Base-by-base conservation (phyloP, 1,140 invertebrate genomes). In the Kradibia gibbosae region DNA sequence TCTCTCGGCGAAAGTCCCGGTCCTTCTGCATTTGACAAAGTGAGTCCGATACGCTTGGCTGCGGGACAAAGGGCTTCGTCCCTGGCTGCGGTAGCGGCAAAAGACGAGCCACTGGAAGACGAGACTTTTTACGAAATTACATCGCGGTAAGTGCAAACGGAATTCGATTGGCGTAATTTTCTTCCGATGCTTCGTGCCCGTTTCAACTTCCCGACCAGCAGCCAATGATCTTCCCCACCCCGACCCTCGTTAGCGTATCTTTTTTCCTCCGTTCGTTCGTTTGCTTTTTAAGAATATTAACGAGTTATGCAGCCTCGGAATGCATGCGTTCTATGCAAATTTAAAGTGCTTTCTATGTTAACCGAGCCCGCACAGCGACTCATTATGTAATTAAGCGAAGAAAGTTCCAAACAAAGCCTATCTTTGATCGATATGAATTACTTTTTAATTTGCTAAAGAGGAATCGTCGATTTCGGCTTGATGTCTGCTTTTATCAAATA, bases 51-150 rank as follows among this genome's bases (percentile, higher is more conserved):
- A 28, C 10, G 0, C 13, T 31, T 15, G 0, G 20, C 8, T 34
- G 57, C 13, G 17, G 73, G 31, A 39, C 10, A 76, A 39, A 76
- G 28, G 15, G 4, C 3, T 28, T 28, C 10, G n/a, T n/a, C n/a
- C n/a, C n/a, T n/a, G n/a, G n/a, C n/a, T 13, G n/a, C 11, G 4
- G n/a, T n/a, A 36, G 3, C n/a, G 42, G 31, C 42, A 39, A 62
- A 22, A 25, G 50, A 53, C 5, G 39, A n/a, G n/a, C n/a, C n/a
- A n/a, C n/a, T n/a, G 34, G 5, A 4, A 36, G n/a, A 48, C 15
- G 70, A 72, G 10, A 72, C 8, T 50, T 48, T 53, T 48, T 31
- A 53, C 25, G 48, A 67, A 65, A 70, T 78, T 78, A 78, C 76
- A 67, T 67, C 1, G 48, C 7, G 45, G 8, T 42, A 55, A 67